Evolutionary conservation across 2,113 vertebrate species (phyloP).

Genomic region (Oreamnos americanus): DNA sequence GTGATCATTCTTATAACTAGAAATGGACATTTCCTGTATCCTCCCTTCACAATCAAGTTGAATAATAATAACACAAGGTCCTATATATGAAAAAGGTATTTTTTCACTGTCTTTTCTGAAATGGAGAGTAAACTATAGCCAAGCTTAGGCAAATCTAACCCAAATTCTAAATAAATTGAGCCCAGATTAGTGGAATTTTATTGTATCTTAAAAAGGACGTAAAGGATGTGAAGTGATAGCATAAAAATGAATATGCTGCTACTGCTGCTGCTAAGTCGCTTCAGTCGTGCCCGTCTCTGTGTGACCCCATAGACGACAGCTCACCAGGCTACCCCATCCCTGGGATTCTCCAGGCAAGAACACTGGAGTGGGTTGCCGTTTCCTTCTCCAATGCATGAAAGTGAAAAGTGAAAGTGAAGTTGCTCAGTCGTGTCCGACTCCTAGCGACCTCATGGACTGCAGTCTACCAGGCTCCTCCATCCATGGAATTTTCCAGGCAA

Average conservation of each 20-base stretch:
- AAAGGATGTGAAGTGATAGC: not conserved
- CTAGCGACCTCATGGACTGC: too few species aligned
- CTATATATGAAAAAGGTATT: not conserved
- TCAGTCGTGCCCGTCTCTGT: too few species aligned
- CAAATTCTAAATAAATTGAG: not conserved
- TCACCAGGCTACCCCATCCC: too few species aligned
- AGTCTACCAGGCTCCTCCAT: too few species aligned
- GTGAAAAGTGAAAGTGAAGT: too few species aligned
- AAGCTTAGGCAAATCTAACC: conserved; percentile 12
- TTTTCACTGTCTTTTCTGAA: not conserved
- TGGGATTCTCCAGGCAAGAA: too few species aligned
- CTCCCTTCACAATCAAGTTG: not conserved
- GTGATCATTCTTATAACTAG: not conserved
- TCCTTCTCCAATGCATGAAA: too few species aligned
- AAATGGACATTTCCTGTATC: not conserved
- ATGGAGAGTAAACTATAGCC: not conserved
- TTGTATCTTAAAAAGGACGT: not conserved
- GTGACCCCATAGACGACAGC: rapidly evolving
- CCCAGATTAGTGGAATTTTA: not conserved
- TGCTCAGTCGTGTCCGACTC: too few species aligned
- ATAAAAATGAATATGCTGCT: not conserved
- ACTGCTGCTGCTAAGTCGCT: too few species aligned
- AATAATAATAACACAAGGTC: not conserved
- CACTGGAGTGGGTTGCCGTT: too few species aligned
- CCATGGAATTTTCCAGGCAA: too few species aligned